phyloP scores from a whole-genome alignment of 2,888 invertebrate species.

The Cerceris rybyensis region DNA sequence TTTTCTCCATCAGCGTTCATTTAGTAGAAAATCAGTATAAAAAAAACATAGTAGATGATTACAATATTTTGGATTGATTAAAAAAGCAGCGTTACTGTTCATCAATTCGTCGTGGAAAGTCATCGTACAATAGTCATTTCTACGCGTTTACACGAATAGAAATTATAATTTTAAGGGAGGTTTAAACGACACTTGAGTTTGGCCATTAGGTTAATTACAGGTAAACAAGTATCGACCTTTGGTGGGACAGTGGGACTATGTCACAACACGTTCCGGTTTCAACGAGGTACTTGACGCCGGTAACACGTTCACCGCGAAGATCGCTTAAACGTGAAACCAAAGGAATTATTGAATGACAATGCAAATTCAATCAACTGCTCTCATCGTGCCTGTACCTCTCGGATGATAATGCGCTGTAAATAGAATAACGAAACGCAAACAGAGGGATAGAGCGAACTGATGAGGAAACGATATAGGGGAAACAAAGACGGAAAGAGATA shows the following conservation, averaged over 20 bases:
- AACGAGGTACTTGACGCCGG: slow-evolving; percentile 62
- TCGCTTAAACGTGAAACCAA: slow-evolving; percentile 34
- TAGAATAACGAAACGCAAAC: no score
- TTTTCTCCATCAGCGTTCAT: no score
- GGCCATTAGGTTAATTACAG: slow-evolving; percentile 48
- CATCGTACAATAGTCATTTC: no score
- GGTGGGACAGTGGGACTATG: slow-evolving; percentile 41
- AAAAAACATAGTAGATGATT: no score
- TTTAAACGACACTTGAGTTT: not conserved
- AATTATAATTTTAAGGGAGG: not conserved
- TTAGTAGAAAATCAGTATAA: no score
- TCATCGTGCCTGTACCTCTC: slow-evolving; percentile 17
- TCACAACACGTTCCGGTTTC: slow-evolving; percentile 48
- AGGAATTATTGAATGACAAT: slow-evolving; percentile 50
- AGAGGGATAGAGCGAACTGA: no score
- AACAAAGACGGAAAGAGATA: no score
- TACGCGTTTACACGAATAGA: not conserved
- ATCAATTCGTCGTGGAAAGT: no score
- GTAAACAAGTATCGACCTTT: slow-evolving; percentile 52
- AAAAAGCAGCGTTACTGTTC: no score
- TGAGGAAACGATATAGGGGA: no score
- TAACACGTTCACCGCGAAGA: slow-evolving; percentile 38
- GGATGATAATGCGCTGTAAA: no score
- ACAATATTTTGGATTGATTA: no score
- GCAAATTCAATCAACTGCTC: slow-evolving; percentile 27